Percentiles rank a stretch among this genome's conserved stretches.
Conservation (phyloP, 2,797 vertebrate species). For the Chanos chanos region DNA sequence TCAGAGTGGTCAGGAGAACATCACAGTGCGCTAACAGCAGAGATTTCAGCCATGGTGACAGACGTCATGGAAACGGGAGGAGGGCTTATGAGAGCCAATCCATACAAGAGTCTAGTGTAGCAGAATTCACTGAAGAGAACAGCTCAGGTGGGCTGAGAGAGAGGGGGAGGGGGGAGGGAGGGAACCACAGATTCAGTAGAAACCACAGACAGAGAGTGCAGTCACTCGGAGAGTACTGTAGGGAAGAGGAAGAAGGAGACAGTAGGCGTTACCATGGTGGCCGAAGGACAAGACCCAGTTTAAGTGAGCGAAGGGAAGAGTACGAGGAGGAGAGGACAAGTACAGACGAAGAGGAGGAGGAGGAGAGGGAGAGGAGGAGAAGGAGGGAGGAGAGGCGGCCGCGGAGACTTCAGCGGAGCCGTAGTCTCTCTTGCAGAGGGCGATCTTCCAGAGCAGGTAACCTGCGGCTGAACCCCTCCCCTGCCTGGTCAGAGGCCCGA, state of each 20-base stretch:
- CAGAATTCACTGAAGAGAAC: slow-evolving; percentile 40
- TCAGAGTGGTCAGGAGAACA: slow-evolving; percentile 51
- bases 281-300: slow-evolving; percentile 40
- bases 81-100: slow-evolving; percentile 17
- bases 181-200: background rate
- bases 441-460: slow-evolving; percentile 68
- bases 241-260: slow-evolving; percentile 26
- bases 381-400: slow-evolving; percentile 45
- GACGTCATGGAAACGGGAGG: slow-evolving; percentile 45
- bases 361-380: slow-evolving; percentile 39
- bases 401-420: slow-evolving; percentile 54
- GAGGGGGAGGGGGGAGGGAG: slow-evolving; percentile 25
- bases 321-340: slow-evolving; percentile 47
- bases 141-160: slow-evolving; percentile 24
- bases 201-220: slow-evolving; percentile 1
- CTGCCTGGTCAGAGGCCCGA: background rate
- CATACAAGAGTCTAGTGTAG: slow-evolving; percentile 12
- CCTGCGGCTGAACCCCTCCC: slow-evolving; percentile 39
- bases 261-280: slow-evolving; percentile 5
- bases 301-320: slow-evolving; percentile 45
- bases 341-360: slow-evolving; percentile 57
- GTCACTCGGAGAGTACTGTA: slow-evolving; percentile 12
- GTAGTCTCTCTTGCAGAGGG: slow-evolving; percentile 56
- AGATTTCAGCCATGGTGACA: slow-evolving; percentile 44
- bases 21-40: slow-evolving; percentile 19